Evolutionary conservation across 2,797 vertebrate species (phyloP).

Genomic region (Urophycis tenuis): DNA sequence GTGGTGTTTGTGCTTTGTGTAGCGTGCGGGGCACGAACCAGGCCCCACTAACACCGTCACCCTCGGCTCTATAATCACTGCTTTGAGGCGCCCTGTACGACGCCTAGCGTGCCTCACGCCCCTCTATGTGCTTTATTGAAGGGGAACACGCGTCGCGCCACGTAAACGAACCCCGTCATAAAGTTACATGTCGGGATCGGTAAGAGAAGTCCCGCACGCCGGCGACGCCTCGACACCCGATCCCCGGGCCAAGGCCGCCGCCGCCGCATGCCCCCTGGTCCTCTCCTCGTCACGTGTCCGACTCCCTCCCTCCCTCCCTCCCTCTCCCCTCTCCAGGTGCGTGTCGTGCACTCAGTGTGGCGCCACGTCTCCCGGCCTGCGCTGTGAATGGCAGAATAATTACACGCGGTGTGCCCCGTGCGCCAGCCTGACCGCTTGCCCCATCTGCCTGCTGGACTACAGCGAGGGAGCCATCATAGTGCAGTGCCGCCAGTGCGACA

Average conservation of each 20-base stretch:
- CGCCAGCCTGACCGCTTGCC: conserved; percentile 86
- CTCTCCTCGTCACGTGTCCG: neutral
- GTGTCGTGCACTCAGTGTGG: conserved; percentile 96
- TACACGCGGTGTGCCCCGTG: conserved; percentile 97
- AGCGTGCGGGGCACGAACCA: neutral
- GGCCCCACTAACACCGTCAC: neutral
- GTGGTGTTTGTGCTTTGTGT: neutral
- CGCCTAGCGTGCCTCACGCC: neutral
- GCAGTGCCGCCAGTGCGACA: conserved; percentile 94
- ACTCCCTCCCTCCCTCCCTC: conserved; percentile 16
- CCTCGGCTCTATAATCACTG: neutral
- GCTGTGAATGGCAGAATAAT: conserved; percentile 99
- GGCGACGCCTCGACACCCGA: neutral
- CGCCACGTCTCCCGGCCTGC: conserved; percentile 85
- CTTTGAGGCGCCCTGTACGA: neutral
- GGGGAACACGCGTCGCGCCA: neutral
- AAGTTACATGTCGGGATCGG: neutral
- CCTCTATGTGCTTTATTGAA: neutral
- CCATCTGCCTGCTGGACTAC: conserved; percentile 84
- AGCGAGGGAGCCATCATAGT: conserved; percentile 90
- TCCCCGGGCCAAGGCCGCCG: no score
- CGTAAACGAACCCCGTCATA: neutral
- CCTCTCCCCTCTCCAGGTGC: conserved; percentile 74
- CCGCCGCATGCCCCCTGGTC: neutral
- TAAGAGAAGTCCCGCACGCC: neutral